Percentiles rank a stretch among this genome's conserved stretches.
phyloP scores from a whole-genome alignment of 2,797 vertebrate genomes.

The Pipistrellus pygmaeus region DNA sequence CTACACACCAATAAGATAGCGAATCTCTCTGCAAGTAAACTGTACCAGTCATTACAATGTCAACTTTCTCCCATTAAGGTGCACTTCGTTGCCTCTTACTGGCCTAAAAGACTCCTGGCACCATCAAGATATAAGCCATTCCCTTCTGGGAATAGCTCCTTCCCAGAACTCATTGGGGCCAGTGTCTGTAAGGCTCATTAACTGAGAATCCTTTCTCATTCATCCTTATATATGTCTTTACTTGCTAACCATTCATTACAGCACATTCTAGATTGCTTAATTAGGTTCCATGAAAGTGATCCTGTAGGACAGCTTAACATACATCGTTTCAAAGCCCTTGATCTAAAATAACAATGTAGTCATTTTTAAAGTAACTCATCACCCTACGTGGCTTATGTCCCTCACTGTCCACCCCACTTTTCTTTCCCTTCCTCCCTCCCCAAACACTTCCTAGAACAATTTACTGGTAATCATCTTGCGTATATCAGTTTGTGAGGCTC shows the following conservation, averaged over 20 bases:
- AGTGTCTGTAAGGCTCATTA: slow-evolving; percentile 77
- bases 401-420: background rate
- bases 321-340: slow-evolving; percentile 76
- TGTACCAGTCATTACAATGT: background rate
- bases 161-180: slow-evolving; percentile 49
- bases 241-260: slow-evolving; percentile 75
- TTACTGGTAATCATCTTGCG: background rate
- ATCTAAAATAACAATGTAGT: slow-evolving; percentile 77
- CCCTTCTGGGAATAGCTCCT: slow-evolving; percentile 65
- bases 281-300: slow-evolving; percentile 77
- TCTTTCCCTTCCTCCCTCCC: background rate
- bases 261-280: slow-evolving; percentile 76
- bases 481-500: background rate
- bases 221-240: slow-evolving; percentile 74
- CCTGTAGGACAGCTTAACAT: slow-evolving; percentile 78
- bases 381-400: slow-evolving; percentile 46
- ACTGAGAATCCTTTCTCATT: slow-evolving; percentile 67
- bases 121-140: slow-evolving; percentile 29
- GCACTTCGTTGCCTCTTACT: background rate
- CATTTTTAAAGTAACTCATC: slow-evolving; percentile 72
- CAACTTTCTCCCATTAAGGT: background rate
- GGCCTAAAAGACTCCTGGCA: slow-evolving; percentile 20
- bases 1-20: background rate
- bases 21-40: background rate
- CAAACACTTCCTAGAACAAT: slow-evolving; percentile 38